A percentile compares a stretch with the other conserved stretches of the same genome.
Conservation (phyloP, 2,113 vertebrate genomes). For the Phainopepla nitens region DNA sequence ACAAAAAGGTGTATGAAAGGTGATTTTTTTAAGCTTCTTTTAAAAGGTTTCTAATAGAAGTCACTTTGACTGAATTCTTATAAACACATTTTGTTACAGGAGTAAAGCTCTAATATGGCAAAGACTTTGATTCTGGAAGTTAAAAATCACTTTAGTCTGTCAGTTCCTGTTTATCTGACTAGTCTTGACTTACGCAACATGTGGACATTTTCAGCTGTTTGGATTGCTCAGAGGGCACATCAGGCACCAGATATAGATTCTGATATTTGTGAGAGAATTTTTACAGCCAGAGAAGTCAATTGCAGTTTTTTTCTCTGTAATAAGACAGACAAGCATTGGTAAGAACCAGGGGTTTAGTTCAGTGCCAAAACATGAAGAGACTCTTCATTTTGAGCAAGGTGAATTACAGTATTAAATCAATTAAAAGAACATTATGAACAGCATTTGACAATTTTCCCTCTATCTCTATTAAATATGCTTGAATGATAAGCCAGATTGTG, state of each 20-base stretch:
- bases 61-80: neutral
- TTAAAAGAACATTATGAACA: constrained; percentile 5
- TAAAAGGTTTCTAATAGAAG: neutral
- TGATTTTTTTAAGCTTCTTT: neutral
- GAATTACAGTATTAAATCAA: constrained; percentile 12
- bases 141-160: neutral
- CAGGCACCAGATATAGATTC: neutral
- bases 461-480: constrained; percentile 4
- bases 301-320: neutral
- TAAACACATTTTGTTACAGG: neutral
- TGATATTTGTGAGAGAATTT: neutral
- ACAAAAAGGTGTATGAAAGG: neutral
- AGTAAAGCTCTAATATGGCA: neutral
- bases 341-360: neutral
- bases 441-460: neutral
- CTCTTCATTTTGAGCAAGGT: neutral
- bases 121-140: neutral
- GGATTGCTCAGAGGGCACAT: neutral
- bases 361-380: neutral
- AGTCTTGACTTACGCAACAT: neutral
- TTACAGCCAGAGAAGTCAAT: neutral
- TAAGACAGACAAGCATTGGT: neutral
- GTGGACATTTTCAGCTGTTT: neutral
- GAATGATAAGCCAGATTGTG: neutral
- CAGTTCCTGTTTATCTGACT: neutral